These are phyloP conservation scores for Nesometra sesokonis DNA, from an alignment of 35 echinoderm and acorn worm genomes.

Conservation along the genomic window DNA sequence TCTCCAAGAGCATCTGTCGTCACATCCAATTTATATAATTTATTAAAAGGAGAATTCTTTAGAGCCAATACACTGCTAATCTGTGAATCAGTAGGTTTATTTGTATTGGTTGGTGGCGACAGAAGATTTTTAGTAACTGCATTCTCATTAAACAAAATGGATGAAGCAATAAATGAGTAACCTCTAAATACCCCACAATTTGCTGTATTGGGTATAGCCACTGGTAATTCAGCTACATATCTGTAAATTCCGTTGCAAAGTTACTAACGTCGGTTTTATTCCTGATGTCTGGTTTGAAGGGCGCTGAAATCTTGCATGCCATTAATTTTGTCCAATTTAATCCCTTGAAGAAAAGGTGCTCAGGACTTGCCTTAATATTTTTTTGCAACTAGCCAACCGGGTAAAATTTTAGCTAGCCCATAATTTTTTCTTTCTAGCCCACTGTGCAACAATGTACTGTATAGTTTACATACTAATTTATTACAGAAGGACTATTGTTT, in stretches of 20 bases:
- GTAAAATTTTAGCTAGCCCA: too few relatives aligned
- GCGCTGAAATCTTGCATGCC: conserved; percentile 39
- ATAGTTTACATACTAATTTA: too few relatives aligned
- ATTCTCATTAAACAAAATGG: conserved; percentile 93
- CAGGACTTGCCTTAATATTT: too few relatives aligned
- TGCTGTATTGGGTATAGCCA: conserved; percentile 84
- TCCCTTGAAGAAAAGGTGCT: conserved; percentile 26
- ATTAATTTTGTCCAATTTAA: conserved; percentile 72
- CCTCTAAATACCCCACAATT: conserved; percentile 84
- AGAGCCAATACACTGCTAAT: conserved; percentile 41
- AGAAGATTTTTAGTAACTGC: conserved; percentile 72
- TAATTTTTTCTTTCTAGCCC: too few relatives aligned
- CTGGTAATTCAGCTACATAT: conserved; percentile 80
- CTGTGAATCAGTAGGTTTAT: conserved; percentile 59
- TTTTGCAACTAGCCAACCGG: too few relatives aligned
- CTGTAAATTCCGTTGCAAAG: conserved; percentile 92
- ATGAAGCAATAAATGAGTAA: conserved; percentile 94
- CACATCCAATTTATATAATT: conserved; percentile 71
- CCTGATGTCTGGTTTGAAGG: conserved; percentile 71
- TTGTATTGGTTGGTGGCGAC: conserved; percentile 35
- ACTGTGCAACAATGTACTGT: too few relatives aligned
- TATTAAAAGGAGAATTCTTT: conserved; percentile 88
- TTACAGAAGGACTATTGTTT: too few relatives aligned
- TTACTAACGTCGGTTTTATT: conserved; percentile 75
- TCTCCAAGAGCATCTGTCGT: conserved; percentile 74